Evolutionary conservation across 2,888 invertebrate species (phyloP).

Genomic region (Cactoblastis cactorum): DNA sequence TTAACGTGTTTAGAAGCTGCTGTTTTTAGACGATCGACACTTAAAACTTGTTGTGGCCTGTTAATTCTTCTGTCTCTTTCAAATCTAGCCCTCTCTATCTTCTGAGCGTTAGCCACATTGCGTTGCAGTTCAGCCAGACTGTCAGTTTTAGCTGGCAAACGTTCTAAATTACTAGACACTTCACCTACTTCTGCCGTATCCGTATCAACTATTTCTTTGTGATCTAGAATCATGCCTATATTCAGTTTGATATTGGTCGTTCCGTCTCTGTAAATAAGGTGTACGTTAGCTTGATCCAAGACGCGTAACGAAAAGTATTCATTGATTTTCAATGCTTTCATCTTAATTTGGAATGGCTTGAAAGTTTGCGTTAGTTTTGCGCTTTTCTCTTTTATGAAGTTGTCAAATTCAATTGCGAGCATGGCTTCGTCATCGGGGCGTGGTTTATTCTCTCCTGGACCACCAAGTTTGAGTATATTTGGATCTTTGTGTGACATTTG

Average conservation of each 20-base stretch:
- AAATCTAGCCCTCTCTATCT: slow-evolving; percentile 39
- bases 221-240: slow-evolving; percentile 72
- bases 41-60: slow-evolving; percentile 32
- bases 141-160: slow-evolving; percentile 50
- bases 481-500: slow-evolving; percentile 63
- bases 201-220: slow-evolving; percentile 71
- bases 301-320: slow-evolving; percentile 63
- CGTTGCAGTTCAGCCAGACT: slow-evolving; percentile 57
- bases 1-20: slow-evolving; percentile 43
- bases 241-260: slow-evolving; percentile 62
- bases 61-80: slow-evolving; percentile 47
- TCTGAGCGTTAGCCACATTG: slow-evolving; percentile 50
- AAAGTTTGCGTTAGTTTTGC: slow-evolving; percentile 58
- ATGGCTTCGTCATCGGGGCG: slow-evolving; percentile 60
- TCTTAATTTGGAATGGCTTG: slow-evolving; percentile 68
- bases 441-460: slow-evolving; percentile 28
- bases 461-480: slow-evolving; percentile 47
- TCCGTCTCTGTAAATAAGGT: slow-evolving; percentile 61
- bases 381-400: slow-evolving; percentile 65
- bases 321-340: slow-evolving; percentile 71
- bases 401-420: slow-evolving; percentile 67
- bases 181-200: slow-evolving; percentile 52
- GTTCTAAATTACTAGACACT: slow-evolving; percentile 43
- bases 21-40: slow-evolving; percentile 45
- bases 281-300: slow-evolving; percentile 61